Conservation (phyloP, 2,888 invertebrate species). For the Pollenia angustigena region DNA sequence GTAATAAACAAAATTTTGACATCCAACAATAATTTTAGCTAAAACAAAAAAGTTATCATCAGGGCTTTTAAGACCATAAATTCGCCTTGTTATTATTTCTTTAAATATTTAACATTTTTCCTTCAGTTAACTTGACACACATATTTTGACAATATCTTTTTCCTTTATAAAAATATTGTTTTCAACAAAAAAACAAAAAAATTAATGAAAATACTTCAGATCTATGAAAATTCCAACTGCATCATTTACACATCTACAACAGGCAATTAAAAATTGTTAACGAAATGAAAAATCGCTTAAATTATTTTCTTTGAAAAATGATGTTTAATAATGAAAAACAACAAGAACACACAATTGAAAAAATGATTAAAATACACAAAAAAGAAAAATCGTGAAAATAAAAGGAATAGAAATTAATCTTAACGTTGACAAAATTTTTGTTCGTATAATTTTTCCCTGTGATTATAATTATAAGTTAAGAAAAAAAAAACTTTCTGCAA, state of each 20-base stretch:
- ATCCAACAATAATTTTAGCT: too few species aligned
- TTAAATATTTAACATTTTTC: too few species aligned
- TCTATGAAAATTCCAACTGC: background rate
- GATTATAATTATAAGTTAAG: conserved; percentile 51
- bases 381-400: conserved; percentile 11
- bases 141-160: too few species aligned
- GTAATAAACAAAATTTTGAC: too few species aligned
- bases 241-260: conserved; percentile 5
- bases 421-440: conserved; percentile 47
- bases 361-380: conserved; percentile 7
- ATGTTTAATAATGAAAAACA: conserved; percentile 24
- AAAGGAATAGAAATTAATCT: conserved; percentile 55
- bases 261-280: conserved; percentile 46
- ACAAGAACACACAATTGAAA: background rate
- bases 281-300: conserved; percentile 41
- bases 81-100: too few species aligned
- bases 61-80: too few species aligned
- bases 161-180: too few species aligned
- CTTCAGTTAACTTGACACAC: too few species aligned
- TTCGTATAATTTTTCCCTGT: background rate
- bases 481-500: conserved; percentile 44
- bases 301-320: conserved; percentile 19
- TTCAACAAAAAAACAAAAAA: background rate
- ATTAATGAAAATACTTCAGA: conserved; percentile 11
- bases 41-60: too few species aligned